Percentiles rank a stretch among this genome's conserved stretches.
These are phyloP conservation scores for Heterodera filipjevi DNA, from an alignment of 2,888 invertebrate genomes.

Conservation along the genomic window DNA sequence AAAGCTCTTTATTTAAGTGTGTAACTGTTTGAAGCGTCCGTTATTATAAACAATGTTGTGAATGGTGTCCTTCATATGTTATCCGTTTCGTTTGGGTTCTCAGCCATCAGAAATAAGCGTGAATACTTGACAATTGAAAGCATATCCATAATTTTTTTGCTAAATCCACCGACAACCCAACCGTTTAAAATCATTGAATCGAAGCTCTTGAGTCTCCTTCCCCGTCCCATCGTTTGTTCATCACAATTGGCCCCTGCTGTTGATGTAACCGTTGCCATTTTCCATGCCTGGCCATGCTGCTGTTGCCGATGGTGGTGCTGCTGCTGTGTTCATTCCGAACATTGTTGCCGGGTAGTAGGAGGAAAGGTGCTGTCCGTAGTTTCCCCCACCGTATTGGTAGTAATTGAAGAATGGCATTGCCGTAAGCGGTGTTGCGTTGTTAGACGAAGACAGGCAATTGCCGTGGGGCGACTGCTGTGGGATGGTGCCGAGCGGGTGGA, in stretches of 20 bases:
- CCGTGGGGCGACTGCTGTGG: background rate
- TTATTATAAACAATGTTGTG: background rate
- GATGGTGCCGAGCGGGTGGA: background rate
- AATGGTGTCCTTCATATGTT: background rate
- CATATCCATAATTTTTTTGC: background rate
- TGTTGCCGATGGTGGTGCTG: background rate
- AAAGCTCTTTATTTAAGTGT: background rate
- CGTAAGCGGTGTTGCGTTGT: background rate
- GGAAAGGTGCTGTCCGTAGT: background rate
- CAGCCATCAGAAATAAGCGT: background rate
- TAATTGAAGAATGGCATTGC: constrained; percentile 3
- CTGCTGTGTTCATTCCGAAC: constrained; percentile 1
- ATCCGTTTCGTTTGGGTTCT: background rate
- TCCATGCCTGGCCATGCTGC: background rate
- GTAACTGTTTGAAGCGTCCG: background rate
- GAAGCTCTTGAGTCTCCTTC: background rate
- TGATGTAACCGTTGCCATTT: background rate
- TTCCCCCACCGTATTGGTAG: background rate
- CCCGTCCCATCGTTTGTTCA: background rate
- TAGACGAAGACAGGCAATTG: background rate
- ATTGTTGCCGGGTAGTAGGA: background rate
- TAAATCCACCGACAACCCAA: background rate
- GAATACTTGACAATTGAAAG: background rate
- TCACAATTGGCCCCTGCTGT: constrained; percentile 17
- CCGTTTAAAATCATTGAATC: background rate